Evolutionary conservation across 2,797 vertebrate species (phyloP), one percentile per base, ranked within the genome.

Genomic region (Micropoecilia bifurca): DNA sequence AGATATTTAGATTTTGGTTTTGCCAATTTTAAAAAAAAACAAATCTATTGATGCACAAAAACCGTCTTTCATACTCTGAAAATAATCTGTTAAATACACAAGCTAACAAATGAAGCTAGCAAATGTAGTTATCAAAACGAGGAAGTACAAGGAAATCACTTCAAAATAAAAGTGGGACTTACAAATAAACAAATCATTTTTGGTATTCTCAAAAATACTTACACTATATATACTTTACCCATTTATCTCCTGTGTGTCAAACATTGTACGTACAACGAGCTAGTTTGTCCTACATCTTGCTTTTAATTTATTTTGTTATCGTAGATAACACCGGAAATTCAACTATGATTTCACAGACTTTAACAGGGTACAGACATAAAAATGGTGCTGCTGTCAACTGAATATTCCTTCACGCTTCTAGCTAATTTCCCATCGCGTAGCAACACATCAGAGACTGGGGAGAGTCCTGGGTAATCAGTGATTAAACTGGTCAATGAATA

Each of bases 91-190:
- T 45, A 47, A 36, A n/a, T 83, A 81, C 86, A 91, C 89, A 89
- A 90, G 92, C 89, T 89, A 83, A 76, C 79, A 85, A 86, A 83
- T 77, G 22, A 92, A 92, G 79, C 20, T 78, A 36, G 2, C 20
- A 10, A 41, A 14, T 14, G 18, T 0, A 63, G 20, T 8, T 3
- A 3, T 25, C 8, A 30, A 80, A 79, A 46, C 73, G 82, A 87
- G 82, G 88, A 87, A 0, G 25, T 78, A 6, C 3, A 4, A 13
- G 0, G 6, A 0, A 1, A 1, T 0, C 10, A 36, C 76, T 91
- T 91, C 92, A 91, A 73, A 90, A 84, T 91, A 93, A 92, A 88
- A 86, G 83, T 68, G 0, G 39, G 12, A 6, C 25, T 71, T 14
- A 3, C 2, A 2, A 18, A 13, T 45, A 69, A 69, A 25, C 22